Evolutionary conservation across 2,888 invertebrate genomes (phyloP), one percentile per base, ranked within the genome.

Genomic region (Oscheius sp.): DNA sequence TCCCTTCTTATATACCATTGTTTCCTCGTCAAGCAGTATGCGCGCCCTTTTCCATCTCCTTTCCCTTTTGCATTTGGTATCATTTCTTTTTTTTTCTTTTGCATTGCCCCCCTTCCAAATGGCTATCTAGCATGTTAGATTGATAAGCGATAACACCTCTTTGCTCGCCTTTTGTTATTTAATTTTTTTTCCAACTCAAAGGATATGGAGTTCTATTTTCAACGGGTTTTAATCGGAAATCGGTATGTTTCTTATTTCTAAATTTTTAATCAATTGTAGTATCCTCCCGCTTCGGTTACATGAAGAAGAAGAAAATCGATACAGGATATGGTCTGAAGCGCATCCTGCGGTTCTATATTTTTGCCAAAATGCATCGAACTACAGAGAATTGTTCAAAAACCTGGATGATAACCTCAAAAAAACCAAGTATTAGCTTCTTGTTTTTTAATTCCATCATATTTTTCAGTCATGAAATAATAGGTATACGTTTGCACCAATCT

Each of bases 391-490:
- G 14, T n/a, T 59, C 12, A 8, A 8, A 24, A 26, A 38, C 14
- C n/a, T 59, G n/a, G 59, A 41, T 3, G 59, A 26, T 8, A 24
- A 17, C 14, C 26, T 59, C 4, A 26, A 26, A 5, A 12, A 28
- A 41, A 6, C 59, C 28, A 41, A 24, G 59, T 59, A 28, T 20
- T n/a, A 20, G 32, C 36, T 4, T n/a, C n/a, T 9, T 57, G 38
- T 57, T 22, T 20, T n/a, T 9, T 50, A 12, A 9, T 22, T 22
- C 8, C 6, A 17, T 28, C 26, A 3, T 1, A 51, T 26, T 3
- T 54, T 57, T 57, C 14, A 59, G 59, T 26, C 24, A 17, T n/a
- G 59, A 59, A 20, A 30, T 41, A 8, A 44, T 59, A 14, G 59
- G 59, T 28, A 41, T 59, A 6, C 24, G 59, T 1, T 12, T 59